Evolutionary conservation across 2,888 invertebrate species (phyloP).

Genomic region (Arctia plantaginis): DNA sequence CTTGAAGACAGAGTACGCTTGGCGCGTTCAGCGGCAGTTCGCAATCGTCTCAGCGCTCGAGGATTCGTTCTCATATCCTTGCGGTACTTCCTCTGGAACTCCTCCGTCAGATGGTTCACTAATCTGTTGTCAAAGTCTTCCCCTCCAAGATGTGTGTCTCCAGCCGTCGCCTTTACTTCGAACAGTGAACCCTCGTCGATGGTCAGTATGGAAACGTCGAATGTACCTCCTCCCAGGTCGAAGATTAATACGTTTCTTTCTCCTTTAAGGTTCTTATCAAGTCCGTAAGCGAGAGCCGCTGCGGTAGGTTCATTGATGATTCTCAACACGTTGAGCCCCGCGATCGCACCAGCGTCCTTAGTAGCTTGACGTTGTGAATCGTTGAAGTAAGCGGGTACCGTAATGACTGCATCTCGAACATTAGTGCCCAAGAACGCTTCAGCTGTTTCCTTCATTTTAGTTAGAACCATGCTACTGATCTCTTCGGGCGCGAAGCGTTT

Average conservation of each 20-base stretch:
- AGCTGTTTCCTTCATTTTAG: conserved; percentile 58
- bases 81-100: conserved; percentile 78
- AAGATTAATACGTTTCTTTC: conserved; percentile 89
- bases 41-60: conserved; percentile 87
- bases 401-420: conserved; percentile 89
- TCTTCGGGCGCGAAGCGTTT: conserved; percentile 88
- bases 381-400: conserved; percentile 73
- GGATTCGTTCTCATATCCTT: conserved; percentile 88
- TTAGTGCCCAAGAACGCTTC: conserved; percentile 88
- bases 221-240: conserved; percentile 91
- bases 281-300: conserved; percentile 92
- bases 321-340: conserved; percentile 83
- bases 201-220: conserved; percentile 94
- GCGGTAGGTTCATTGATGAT: conserved; percentile 93
- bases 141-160: conserved; percentile 90
- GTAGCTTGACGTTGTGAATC: conserved; percentile 18
- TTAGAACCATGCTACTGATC: conserved; percentile 87
- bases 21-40: conserved; percentile 90
- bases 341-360: conserved; percentile 17
- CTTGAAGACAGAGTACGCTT: conserved; percentile 90
- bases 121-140: conserved; percentile 70
- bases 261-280: conserved; percentile 89
- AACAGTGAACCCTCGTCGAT: conserved; percentile 73
- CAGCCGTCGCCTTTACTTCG: conserved; percentile 91
- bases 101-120: conserved; percentile 87